Evolutionary conservation across 2,113 vertebrate species (phyloP), one percentile per base, ranked within the genome.

Genomic region (Bambusicola thoracicus): DNA sequence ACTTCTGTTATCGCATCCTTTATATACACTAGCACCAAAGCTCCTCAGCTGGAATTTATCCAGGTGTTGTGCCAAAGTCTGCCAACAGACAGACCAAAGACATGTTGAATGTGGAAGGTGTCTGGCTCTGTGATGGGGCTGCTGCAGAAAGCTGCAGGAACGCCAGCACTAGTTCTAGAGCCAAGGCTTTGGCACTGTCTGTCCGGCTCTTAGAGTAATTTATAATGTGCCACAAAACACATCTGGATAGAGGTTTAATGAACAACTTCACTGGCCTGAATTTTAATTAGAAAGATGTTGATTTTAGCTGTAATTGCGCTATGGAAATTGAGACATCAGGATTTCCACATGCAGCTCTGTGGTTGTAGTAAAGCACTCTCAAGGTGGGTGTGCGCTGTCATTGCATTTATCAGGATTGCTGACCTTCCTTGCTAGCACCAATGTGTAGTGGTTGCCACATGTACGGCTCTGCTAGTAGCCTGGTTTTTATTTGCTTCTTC

Each of bases 201-300:
- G 65, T 49, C 17, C 59, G 68, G 24, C 61, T 84, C 11, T 68
- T 21, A 58, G 48, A 85, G 44, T 58, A 77, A 72, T 67, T 62
- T 72, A 16, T 72, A 68, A 8, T 34, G 19, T 20, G 41, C 77
- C 16, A 25, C 51, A 15, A 89, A 53, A 74, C 48, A 46, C n/a
- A 69, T 49, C 21, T 58, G 34, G 25, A 25, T 74, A 38, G n/a
- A 29, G 13, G 4, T 68, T 85, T 78, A 68, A 68, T 58, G 29
- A 85, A 48, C 15, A 73, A 43, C 76, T 82, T 81, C 6, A n/a
- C 15, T 63, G 29, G 40, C 34, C 21, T 82, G 48, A 48, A 43
- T 78, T 89, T 79, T 41, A 69, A 43, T 79, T 73, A 48, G 48
- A 85, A 68, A 43, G 85, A 41, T 25, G 46, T n/a, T 68, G 41